A percentile compares a stretch with the other conserved stretches of the same genome.
Conservation (phyloP, 2,113 vertebrate genomes). For the pig (Sus scrofa) region DNA sequence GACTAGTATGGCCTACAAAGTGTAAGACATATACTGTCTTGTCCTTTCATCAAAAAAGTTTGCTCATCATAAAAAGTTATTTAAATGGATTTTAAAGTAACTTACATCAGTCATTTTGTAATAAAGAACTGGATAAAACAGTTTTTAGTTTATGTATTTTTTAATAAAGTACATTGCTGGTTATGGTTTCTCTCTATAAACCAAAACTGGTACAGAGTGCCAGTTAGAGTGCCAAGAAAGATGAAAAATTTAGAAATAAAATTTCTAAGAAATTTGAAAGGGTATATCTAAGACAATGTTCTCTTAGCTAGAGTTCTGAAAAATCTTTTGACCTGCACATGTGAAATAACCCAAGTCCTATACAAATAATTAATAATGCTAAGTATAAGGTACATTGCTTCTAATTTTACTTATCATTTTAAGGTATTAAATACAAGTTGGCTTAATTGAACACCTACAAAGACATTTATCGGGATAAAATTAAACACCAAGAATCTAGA, state of each 20-base stretch:
- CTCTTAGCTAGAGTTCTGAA: not conserved
- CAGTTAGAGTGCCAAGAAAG: not conserved
- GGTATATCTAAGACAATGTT: not conserved
- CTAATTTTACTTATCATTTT: conserved; percentile 45
- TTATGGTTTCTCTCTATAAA: conserved; percentile 20
- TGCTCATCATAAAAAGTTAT: not conserved
- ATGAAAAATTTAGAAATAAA: conserved; percentile 22
- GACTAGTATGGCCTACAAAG: not conserved
- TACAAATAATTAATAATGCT: conserved; percentile 12
- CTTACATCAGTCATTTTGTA: not conserved
- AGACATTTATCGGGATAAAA: conserved; percentile 58
- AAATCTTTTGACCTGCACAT: not conserved
- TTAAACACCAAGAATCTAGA: conserved; percentile 60
- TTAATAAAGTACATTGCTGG: not conserved
- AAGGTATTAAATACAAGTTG: conserved; percentile 16
- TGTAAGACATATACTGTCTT: not conserved
- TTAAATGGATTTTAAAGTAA: conserved; percentile 16
- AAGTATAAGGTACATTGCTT: not conserved
- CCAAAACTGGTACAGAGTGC: not conserved
- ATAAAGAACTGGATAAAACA: not conserved
- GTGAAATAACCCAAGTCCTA: conserved; percentile 1
- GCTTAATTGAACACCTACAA: conserved; percentile 12
- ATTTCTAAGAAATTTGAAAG: conserved; percentile 18
- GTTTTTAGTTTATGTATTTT: conserved; percentile 3
- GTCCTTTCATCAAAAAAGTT: not conserved